phyloP scores from a whole-genome alignment of 1,140 invertebrate genomes.

The Stratiolaelaps scimitus region DNA sequence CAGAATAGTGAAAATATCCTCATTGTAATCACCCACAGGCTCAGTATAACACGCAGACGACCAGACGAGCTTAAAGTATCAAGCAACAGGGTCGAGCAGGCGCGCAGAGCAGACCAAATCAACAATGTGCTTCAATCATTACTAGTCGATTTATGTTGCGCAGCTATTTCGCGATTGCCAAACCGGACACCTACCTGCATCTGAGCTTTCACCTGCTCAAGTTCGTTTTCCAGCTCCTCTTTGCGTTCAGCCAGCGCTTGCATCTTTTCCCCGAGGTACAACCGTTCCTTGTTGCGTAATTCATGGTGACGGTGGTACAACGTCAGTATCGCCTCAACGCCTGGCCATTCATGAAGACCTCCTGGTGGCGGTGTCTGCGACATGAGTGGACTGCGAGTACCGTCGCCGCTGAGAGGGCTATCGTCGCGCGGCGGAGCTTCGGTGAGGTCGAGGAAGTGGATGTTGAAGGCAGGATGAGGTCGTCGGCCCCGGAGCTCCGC shows the following conservation, averaged over 20 bases:
- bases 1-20: not conserved
- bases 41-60: not conserved
- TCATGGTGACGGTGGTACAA: constrained; percentile 17
- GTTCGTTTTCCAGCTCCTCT: not conserved
- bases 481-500: not conserved
- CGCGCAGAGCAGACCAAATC: no score
- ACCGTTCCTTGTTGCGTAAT: not conserved
- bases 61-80: not conserved
- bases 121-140: no score
- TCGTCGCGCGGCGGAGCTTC: not conserved
- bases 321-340: constrained; percentile 6
- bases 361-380: constrained; percentile 1
- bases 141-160: no score
- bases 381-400: not conserved
- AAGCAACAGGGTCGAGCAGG: no score
- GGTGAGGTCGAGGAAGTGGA: not conserved
- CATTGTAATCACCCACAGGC: not conserved
- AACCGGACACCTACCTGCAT: not conserved
- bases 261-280: constrained; percentile 11
- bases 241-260: not conserved
- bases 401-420: no score
- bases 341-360: constrained; percentile 8
- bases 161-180: no score
- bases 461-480: constrained; percentile 19
- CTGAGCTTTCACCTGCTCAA: not conserved